phyloP scores from a whole-genome alignment of 2,113 vertebrate species.

The Pardalotus punctatus region DNA sequence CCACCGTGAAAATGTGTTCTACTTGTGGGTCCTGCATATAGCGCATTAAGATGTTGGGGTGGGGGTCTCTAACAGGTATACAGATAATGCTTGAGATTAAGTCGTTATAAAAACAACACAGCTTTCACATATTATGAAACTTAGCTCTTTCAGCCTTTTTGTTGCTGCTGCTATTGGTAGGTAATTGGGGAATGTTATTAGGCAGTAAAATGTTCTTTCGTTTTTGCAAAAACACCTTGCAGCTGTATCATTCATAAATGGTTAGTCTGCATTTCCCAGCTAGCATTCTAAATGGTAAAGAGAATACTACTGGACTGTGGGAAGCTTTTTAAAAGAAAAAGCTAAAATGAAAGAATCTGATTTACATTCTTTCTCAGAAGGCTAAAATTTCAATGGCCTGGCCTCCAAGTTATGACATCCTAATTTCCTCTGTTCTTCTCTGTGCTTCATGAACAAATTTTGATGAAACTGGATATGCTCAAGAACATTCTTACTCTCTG shows the following conservation, averaged over 20 bases:
- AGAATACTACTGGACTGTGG: neutral
- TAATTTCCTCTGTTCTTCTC: neutral
- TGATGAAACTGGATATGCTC: neutral
- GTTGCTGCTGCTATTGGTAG: neutral
- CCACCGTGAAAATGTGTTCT: neutral
- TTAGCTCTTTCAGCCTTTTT: neutral
- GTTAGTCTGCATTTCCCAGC: neutral
- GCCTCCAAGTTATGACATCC: neutral
- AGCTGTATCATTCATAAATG: neutral
- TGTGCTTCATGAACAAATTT: neutral
- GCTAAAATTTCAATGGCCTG: conserved; percentile 14
- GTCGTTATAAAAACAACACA: neutral
- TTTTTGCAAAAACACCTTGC: neutral
- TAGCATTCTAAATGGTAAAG: neutral
- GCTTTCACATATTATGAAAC: neutral
- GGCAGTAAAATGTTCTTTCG: neutral
- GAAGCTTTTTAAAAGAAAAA: neutral
- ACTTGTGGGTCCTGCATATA: neutral
- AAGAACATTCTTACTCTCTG: neutral
- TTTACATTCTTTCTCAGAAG: conserved; percentile 7
- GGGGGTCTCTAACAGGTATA: neutral
- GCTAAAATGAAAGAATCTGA: neutral
- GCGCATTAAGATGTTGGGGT: neutral
- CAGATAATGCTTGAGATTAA: neutral
- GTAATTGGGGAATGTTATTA: neutral